Base-by-base conservation (phyloP, 2,797 vertebrate species). In the Simalia tracyae region DNA sequence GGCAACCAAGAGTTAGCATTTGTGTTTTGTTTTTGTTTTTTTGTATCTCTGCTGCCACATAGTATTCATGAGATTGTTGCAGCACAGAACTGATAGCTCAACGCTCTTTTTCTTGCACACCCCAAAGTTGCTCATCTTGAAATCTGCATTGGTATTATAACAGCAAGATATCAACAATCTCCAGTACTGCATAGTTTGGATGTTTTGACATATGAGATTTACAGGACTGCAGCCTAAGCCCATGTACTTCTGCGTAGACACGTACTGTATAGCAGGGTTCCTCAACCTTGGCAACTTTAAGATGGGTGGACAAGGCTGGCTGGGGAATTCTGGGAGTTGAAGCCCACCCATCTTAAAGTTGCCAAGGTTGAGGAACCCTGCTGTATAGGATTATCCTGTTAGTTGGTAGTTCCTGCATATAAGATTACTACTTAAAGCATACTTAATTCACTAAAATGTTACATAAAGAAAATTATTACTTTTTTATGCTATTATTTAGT, bases 371-470 rank as follows among this genome's bases (percentile, higher is more conserved):
- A 36, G 36, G 36, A 36, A 36, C 36, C 36, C 36, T 36, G 36
- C 36, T 36, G 36, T 2, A 6, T 31, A 54, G 17, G 14, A 64
- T 64, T 88, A 15, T 17, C 15, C 46, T n/a, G 26, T n/a, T 90
- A 42, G 12, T 31, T 59, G 54, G 31, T 59, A 72, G 14, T 59
- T 84, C 15, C 22, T 15, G 31, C 59, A 28, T 59, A 36, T 59
- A 46, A 28, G 26, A 28, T 84, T 84, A 19, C 59, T 84, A 46
- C 36, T 42, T 93, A 95, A 95, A 94, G 87, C n/a, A 93, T 94
- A 95, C 87, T 84, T 36, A 26, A 7, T 89, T 31, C 57, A 0
- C 1, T 91, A 89, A 94, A 90, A 54, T 88, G 90, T 89, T 88
- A 92, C 94, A 95, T 92, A 91, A 89, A 22, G 60, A 15, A 81